Evolutionary conservation across 2,797 vertebrate genomes (phyloP).

Genomic region (Tokudaia tokunoshimensis): DNA sequence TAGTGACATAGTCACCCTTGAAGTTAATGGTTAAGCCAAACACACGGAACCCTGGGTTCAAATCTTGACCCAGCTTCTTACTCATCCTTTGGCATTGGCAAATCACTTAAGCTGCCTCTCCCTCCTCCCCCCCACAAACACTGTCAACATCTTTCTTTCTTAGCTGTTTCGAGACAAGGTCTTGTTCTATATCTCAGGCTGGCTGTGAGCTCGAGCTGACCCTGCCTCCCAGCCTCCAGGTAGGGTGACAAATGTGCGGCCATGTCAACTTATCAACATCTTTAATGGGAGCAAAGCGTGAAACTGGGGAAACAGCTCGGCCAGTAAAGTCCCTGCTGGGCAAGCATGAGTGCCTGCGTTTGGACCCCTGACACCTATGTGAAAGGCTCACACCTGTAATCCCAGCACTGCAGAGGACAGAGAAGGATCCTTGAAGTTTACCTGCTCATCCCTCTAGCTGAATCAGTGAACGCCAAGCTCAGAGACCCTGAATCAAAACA

Average conservation of each 20-base stretch:
- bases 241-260: not conserved
- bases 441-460: not conserved
- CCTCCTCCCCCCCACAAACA: not conserved
- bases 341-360: not conserved
- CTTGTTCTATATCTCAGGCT: not conserved
- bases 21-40: conserved; percentile 45
- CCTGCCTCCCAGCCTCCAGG: not conserved
- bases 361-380: not conserved
- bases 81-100: not conserved
- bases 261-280: not conserved
- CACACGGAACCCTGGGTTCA: conserved; percentile 42
- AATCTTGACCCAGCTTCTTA: not conserved
- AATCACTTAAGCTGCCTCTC: not conserved
- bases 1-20: conserved; percentile 31
- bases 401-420: no score
- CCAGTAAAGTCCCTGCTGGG: not conserved
- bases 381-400: not conserved
- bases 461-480: not conserved
- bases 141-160: not conserved
- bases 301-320: not conserved
- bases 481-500: not conserved
- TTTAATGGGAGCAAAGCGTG: not conserved
- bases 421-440: not conserved
- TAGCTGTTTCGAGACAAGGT: not conserved
- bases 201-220: no score